These are phyloP conservation scores for Orthonevra nobilis DNA, from an alignment of 2,888 invertebrate species.

Conservation along the genomic window DNA sequence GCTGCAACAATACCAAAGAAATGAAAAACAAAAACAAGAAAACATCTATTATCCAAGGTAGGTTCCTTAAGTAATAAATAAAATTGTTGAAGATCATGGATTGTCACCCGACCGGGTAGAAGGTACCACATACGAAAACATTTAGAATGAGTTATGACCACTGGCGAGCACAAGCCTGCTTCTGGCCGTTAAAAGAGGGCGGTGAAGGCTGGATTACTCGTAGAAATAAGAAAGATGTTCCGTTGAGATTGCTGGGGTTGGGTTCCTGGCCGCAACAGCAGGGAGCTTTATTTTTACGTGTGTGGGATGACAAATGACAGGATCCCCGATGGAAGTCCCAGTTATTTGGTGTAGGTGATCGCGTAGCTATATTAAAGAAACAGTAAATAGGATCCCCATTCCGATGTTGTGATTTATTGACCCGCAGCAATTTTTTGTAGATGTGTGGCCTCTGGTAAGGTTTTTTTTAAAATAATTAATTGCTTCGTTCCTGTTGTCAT, in stretches of 20 bases:
- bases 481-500: slow-evolving; percentile 18
- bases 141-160: slow-evolving; percentile 60
- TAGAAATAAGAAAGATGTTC: slow-evolving; percentile 45
- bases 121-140: slow-evolving; percentile 22
- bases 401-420: slow-evolving; percentile 52
- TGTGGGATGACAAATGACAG: slow-evolving; percentile 62
- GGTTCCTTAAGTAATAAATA: slow-evolving; percentile 56
- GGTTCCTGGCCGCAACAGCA: slow-evolving; percentile 40
- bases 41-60: slow-evolving; percentile 27
- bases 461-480: slow-evolving; percentile 54
- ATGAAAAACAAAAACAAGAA: neutral
- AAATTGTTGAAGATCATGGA: slow-evolving; percentile 46
- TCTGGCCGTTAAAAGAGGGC: slow-evolving; percentile 1
- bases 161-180: slow-evolving; percentile 20
- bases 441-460: slow-evolving; percentile 18
- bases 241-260: slow-evolving; percentile 29
- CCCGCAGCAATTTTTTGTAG: slow-evolving; percentile 19
- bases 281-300: slow-evolving; percentile 37
- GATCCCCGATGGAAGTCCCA: slow-evolving; percentile 46
- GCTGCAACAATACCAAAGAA: slow-evolving; percentile 55
- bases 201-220: neutral
- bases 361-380: slow-evolving; percentile 36
- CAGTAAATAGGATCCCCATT: slow-evolving; percentile 26
- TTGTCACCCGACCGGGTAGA: slow-evolving; percentile 57
- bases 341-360: slow-evolving; percentile 39